Base-by-base conservation (phyloP, 2,113 vertebrate genomes). In the Pseudopipra pipra region DNA sequence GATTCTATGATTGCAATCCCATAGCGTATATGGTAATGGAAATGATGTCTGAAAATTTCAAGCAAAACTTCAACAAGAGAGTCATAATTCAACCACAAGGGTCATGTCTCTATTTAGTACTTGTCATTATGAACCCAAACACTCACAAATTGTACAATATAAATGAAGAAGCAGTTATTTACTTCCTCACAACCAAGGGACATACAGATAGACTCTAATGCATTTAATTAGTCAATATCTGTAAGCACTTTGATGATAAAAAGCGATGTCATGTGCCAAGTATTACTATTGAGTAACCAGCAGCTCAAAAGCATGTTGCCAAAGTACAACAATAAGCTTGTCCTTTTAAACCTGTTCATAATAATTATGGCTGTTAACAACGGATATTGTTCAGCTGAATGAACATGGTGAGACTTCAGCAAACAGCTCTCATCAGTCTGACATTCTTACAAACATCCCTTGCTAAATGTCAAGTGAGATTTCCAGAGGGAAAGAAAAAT, bases 401-500 rank as follows among this genome's bases (percentile, higher is more conserved):
- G 96, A 96, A 96, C 90, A 83, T 30, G 15, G 84, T 49, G 44
- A 93, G 87, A 93, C 91, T 97, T 94, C 85, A 94, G 89, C 79
- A 96, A 97, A 97, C 88, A 87, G 94, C 77, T 97, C 97, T 96
- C 97, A 98, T 98, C 97, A 98, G 95, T 94, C 94, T 98, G 97
- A 98, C 97, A 93, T 96, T 96, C 97, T 97, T 96, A 97, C 74
- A 97, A 98, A 97, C 41, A 58, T 94, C 95, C 92, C 94, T 97
- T 97, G 94, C 93, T 96, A 97, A 98, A 98, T 97, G 97, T 97
- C 97, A 98, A 97, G 89, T 74, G 89, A 96, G 90, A 98, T 98
- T 98, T 98, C 95, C 93, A 87, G 72, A 97, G 61, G 87, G 76
- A 71, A 95, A 93, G 66, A 89, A 93, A 95, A 97, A 93, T 72